phyloP scores from a whole-genome alignment of 2,888 invertebrate genomes.

The Pristionchus maxplancki region DNA sequence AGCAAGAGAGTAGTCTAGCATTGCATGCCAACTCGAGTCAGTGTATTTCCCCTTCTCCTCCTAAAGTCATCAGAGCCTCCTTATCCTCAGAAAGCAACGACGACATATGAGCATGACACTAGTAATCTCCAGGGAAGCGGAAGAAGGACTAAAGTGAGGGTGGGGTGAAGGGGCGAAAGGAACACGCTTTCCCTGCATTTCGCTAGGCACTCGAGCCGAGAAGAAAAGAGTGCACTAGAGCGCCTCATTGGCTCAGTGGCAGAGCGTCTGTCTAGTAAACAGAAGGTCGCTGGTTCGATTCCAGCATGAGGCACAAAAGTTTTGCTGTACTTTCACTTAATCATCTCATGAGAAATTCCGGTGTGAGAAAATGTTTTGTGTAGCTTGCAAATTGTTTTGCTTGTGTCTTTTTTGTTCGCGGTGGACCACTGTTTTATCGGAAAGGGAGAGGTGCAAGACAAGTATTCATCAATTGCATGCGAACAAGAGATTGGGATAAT shows the following conservation, averaged over 20 bases:
- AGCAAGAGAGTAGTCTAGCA: background rate
- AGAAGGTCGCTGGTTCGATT: conserved; percentile 69
- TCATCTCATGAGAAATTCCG: background rate
- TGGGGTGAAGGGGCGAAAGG: background rate
- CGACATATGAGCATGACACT: background rate
- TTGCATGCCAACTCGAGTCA: conserved; percentile 9
- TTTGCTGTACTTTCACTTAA: conserved; percentile 15
- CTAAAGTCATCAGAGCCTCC: background rate
- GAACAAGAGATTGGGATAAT: background rate
- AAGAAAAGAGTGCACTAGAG: background rate
- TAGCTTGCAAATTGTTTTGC: background rate
- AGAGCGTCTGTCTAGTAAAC: conserved; percentile 71
- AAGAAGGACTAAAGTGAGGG: background rate
- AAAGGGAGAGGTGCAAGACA: background rate
- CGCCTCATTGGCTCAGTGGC: conserved; percentile 67
- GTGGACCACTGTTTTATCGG: conserved; percentile 33
- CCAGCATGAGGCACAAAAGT: conserved; percentile 62
- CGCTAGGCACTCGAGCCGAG: background rate
- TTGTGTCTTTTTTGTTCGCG: background rate
- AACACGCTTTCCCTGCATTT: background rate
- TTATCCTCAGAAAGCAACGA: background rate
- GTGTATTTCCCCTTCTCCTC: background rate
- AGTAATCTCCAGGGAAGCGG: background rate
- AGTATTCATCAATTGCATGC: background rate
- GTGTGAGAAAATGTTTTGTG: background rate